Percentiles rank a stretch among this genome's conserved stretches.
phyloP scores from a whole-genome alignment of 2,113 vertebrate species.

The Eurystomus gularis region DNA sequence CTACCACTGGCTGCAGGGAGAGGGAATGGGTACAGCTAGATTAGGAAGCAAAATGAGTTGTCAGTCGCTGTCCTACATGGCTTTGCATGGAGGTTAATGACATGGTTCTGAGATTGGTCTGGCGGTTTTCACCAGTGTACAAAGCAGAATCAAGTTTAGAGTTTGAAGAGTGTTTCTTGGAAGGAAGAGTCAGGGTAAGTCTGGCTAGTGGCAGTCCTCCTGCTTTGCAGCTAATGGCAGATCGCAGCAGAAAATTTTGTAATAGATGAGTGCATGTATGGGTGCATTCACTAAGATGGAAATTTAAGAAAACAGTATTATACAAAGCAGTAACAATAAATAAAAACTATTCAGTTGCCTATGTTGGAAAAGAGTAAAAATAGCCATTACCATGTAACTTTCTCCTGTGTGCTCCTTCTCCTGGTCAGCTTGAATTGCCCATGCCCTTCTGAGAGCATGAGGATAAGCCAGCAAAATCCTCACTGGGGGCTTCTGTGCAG shows the following conservation, averaged over 20 bases:
- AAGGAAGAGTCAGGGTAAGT: neutral
- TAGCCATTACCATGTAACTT: neutral
- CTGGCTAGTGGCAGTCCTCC: neutral
- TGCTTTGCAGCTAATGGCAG: neutral
- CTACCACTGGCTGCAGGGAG: neutral
- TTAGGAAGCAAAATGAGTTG: neutral
- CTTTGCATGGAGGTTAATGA: neutral
- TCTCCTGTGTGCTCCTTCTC: neutral
- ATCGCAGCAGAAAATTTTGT: neutral
- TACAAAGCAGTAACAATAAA: neutral
- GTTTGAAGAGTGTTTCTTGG: neutral
- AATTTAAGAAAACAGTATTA: neutral
- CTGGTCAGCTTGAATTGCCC: neutral
- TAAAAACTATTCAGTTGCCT: neutral
- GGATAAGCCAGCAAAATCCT: neutral
- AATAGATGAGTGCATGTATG: fast-evolving
- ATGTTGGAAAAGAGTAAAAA: neutral
- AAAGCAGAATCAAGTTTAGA: neutral
- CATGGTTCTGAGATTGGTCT: neutral
- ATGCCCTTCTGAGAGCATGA: neutral
- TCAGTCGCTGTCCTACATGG: neutral
- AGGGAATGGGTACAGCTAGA: neutral
- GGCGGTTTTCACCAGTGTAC: neutral
- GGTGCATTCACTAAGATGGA: neutral
- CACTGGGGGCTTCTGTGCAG: neutral